phyloP scores from a whole-genome alignment of 2,888 invertebrate species.

The Coenonympha glycerion region DNA sequence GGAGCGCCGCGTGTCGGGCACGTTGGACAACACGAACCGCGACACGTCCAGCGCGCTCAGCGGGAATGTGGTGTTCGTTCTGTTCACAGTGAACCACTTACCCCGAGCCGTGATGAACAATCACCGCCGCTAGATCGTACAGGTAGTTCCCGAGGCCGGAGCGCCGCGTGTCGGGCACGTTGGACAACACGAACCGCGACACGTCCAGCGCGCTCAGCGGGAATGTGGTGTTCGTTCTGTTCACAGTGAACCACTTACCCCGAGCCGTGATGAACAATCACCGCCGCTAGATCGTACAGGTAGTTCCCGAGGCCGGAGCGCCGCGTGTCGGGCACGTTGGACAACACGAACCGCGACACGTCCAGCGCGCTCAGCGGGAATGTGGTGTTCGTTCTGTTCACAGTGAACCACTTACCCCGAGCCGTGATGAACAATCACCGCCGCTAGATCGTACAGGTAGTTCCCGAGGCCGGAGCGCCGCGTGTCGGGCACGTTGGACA shows the following conservation, averaged over 20 bases:
- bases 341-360: slow-evolving; percentile 84
- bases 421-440: slow-evolving; percentile 86
- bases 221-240: not conserved
- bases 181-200: slow-evolving; percentile 82
- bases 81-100: no score
- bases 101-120: no score
- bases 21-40: no score
- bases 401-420: slow-evolving; percentile 77
- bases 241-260: no score
- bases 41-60: no score
- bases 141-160: no score
- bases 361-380: slow-evolving; percentile 78
- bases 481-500: slow-evolving; percentile 56
- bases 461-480: slow-evolving; percentile 61
- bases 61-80: no score
- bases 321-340: slow-evolving; percentile 42
- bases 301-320: no score
- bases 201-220: slow-evolving; percentile 81
- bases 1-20: no score
- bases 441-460: slow-evolving; percentile 84
- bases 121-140: no score
- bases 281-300: no score
- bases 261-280: no score
- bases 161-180: slow-evolving; percentile 28
- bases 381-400: not conserved